phyloP scores from a whole-genome alignment of 2,797 vertebrate genomes.

The Gymnopithys bicolor region DNA sequence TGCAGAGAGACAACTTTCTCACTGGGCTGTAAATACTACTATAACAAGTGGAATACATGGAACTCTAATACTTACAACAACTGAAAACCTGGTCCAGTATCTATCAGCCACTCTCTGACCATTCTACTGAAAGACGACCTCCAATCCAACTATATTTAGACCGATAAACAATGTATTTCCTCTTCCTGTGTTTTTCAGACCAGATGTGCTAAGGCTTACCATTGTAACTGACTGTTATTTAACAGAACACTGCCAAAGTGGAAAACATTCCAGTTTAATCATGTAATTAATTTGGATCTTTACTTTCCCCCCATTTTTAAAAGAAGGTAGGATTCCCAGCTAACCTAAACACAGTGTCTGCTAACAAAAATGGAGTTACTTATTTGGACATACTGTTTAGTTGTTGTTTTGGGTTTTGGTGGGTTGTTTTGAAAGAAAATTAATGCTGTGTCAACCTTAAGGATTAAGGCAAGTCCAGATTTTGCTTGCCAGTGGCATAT shows the following conservation, averaged over 20 bases:
- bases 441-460: constrained; percentile 6
- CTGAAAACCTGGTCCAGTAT: background rate
- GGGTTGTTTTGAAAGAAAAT: background rate
- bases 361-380: background rate
- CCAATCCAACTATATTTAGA: constrained; percentile 29
- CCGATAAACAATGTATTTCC: constrained; percentile 58
- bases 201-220: constrained; percentile 41
- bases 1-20: background rate
- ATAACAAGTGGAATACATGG: background rate
- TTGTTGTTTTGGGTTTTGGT: background rate
- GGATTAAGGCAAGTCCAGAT: constrained; percentile 1
- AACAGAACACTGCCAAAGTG: constrained; percentile 17
- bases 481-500: constrained; percentile 1
- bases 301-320: background rate
- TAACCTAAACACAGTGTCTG: background rate
- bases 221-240: constrained; percentile 8
- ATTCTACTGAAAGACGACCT: background rate
- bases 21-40: background rate
- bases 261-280: background rate
- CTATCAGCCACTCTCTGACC: background rate
- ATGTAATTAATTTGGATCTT: background rate
- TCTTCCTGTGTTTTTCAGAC: constrained; percentile 38
- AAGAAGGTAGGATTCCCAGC: background rate
- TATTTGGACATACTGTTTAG: background rate
- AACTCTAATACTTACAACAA: background rate